Conservation (phyloP, 1,140 invertebrate genomes). For the Sesamia nonagrioides region DNA sequence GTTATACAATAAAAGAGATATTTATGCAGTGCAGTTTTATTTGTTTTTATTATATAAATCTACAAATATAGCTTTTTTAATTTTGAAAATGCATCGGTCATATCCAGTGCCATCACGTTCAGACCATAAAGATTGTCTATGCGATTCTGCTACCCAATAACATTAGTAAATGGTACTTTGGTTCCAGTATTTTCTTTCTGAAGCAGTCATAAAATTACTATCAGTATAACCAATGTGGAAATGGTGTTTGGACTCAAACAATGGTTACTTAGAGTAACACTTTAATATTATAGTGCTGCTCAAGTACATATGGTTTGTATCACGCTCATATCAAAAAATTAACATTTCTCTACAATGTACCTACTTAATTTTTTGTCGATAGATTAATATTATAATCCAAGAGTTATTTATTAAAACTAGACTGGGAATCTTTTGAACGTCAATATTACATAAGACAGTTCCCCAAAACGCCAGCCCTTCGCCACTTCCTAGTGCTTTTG, state of each 20-base stretch:
- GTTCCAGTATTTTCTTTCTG: slow-evolving; percentile 1
- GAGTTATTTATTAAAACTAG: no score
- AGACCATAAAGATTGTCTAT: neutral
- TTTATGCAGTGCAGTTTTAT: no score
- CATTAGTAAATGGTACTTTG: neutral
- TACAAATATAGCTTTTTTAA: neutral
- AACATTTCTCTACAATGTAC: neutral
- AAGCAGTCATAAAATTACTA: slow-evolving; percentile 25
- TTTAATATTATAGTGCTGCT: slow-evolving; percentile 32
- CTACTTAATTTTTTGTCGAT: slow-evolving; percentile 5
- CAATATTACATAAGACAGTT: no score
- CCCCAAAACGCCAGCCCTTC: no score
- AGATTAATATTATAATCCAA: no score
- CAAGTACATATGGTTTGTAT: slow-evolving; percentile 34
- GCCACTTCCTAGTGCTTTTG: no score
- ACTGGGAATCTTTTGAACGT: no score
- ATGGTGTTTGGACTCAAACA: slow-evolving; percentile 14
- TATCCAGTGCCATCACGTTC: no score
- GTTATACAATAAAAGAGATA: no score
- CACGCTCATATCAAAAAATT: neutral
- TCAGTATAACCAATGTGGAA: slow-evolving; percentile 17
- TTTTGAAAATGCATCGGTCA: neutral
- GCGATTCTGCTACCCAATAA: neutral
- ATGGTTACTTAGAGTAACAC: neutral
- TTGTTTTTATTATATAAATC: no score